A percentile compares a stretch with the other conserved stretches of the same genome.
Evolutionary conservation across 1,140 invertebrate genomes (phyloP).

Genomic region (Drosophila santomea): DNA sequence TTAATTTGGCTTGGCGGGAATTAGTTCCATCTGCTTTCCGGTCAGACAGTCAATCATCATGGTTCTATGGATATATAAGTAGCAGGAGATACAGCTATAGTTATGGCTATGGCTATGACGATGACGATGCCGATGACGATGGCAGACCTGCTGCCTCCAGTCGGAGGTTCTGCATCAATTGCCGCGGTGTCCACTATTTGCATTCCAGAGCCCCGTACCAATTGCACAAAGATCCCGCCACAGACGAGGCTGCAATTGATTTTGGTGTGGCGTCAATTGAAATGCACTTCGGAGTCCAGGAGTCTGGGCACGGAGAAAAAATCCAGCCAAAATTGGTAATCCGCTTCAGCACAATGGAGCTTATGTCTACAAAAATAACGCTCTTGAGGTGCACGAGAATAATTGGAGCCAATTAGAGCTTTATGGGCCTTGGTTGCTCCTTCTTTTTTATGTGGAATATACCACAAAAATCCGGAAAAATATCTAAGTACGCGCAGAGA

Average conservation of each 20-base stretch:
- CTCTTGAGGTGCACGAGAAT: not conserved
- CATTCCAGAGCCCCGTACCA: slow-evolving; percentile 37
- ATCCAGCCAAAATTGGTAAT: not conserved
- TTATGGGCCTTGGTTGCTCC: not conserved
- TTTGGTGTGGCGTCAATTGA: slow-evolving; percentile 73
- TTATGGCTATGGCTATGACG: not conserved
- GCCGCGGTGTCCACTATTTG: slow-evolving; percentile 50
- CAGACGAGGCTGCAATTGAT: slow-evolving; percentile 64
- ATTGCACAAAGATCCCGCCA: slow-evolving; percentile 59
- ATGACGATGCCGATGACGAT: not conserved
- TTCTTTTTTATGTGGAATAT: not conserved
- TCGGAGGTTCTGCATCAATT: slow-evolving; percentile 33
- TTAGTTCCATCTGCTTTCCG: slow-evolving; percentile 28
- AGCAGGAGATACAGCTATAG: not conserved
- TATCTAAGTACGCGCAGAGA: not conserved
- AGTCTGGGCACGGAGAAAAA: slow-evolving; percentile 39
- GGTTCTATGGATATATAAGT: slow-evolving; percentile 3
- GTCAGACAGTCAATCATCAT: slow-evolving; percentile 7
- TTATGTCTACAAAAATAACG: not conserved
- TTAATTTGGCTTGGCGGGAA: not conserved
- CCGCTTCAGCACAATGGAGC: not conserved
- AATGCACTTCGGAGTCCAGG: slow-evolving; percentile 65
- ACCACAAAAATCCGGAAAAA: not conserved
- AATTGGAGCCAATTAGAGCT: not conserved
- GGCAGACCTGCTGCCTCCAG: slow-evolving; percentile 60